Conservation (phyloP, 2,113 vertebrate species). For the Solea senegalensis region DNA sequence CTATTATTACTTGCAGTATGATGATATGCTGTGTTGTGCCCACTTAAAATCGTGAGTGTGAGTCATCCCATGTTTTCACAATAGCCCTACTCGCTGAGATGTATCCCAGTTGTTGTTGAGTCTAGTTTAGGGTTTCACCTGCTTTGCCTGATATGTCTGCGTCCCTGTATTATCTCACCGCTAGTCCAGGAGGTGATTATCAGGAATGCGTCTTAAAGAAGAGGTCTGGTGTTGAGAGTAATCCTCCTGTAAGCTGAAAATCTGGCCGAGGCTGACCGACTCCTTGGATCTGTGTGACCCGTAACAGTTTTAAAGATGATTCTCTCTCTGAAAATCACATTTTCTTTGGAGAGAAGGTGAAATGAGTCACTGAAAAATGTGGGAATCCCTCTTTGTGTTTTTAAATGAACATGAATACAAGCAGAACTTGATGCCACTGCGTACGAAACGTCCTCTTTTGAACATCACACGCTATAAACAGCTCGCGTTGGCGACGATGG, state of each 20-base stretch:
- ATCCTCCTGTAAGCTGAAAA: constrained; percentile 69
- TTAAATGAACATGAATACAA: constrained; percentile 12
- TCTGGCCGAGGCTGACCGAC: constrained; percentile 52
- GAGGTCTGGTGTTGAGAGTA: constrained; percentile 58
- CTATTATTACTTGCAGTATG: too few species aligned
- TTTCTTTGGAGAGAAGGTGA: constrained; percentile 39
- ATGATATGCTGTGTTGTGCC: neutral
- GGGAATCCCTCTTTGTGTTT: neutral
- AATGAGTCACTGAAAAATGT: neutral
- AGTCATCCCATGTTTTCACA: neutral
- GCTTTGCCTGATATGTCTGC: constrained; percentile 33
- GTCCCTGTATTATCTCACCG: constrained; percentile 34
- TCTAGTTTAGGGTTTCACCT: constrained; percentile 22
- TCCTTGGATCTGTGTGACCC: constrained; percentile 33
- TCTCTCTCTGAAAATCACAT: constrained; percentile 24
- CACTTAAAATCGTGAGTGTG: neutral
- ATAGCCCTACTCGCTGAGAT: neutral
- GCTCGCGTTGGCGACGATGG: constrained; percentile 13
- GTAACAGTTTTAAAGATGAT: constrained; percentile 50
- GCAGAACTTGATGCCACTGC: neutral
- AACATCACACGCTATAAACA: constrained; percentile 20
- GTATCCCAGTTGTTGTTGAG: neutral
- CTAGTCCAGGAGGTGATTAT: constrained; percentile 62
- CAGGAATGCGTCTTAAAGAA: constrained; percentile 49
- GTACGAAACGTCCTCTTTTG: constrained; percentile 5